Conservation (phyloP, 2,888 invertebrate species). For the Epiperipatus broadwayi region DNA sequence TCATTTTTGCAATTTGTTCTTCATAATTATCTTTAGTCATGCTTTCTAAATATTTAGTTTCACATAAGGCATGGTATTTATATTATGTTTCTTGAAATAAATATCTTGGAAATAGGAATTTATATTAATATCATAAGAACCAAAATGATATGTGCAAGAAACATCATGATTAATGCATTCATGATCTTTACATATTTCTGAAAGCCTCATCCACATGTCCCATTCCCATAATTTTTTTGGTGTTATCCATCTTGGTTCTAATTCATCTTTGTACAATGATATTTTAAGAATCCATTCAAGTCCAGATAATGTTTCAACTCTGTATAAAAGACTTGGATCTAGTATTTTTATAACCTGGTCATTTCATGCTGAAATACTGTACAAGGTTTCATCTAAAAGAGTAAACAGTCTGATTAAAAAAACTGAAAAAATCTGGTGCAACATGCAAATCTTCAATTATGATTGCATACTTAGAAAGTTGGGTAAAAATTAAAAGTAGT, state of each 20-base stretch:
- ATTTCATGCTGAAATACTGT: too few species aligned
- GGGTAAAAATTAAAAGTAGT: slow-evolving; percentile 38
- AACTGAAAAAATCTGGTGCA: slow-evolving; percentile 39
- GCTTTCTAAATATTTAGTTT: slow-evolving; percentile 35
- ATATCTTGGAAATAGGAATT: slow-evolving; percentile 40
- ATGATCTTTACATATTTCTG: slow-evolving; percentile 35
- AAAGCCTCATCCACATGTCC: slow-evolving; percentile 42
- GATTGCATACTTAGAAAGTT: slow-evolving; percentile 34
- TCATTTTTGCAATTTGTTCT: slow-evolving; percentile 29
- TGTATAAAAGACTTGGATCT: too few species aligned
- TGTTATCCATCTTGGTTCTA: too few species aligned
- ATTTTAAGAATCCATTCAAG: too few species aligned
- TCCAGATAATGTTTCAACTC: too few species aligned
- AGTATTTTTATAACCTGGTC: too few species aligned
- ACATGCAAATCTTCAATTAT: slow-evolving; percentile 39
- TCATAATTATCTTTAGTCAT: slow-evolving; percentile 36
- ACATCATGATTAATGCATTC: slow-evolving; percentile 41
- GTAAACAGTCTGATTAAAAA: too few species aligned
- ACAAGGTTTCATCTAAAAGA: too few species aligned
- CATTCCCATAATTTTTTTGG: slow-evolving; percentile 43
- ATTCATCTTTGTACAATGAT: too few species aligned
- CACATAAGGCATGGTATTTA: slow-evolving; percentile 34
- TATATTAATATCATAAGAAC: slow-evolving; percentile 40
- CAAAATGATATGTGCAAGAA: slow-evolving; percentile 40
- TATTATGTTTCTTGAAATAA: slow-evolving; percentile 39